A percentile compares a stretch with the other conserved stretches of the same genome.
Evolutionary conservation across 53 echinoderm and acorn worm species (phyloP).

Genomic region (Actinopyga echinites): DNA sequence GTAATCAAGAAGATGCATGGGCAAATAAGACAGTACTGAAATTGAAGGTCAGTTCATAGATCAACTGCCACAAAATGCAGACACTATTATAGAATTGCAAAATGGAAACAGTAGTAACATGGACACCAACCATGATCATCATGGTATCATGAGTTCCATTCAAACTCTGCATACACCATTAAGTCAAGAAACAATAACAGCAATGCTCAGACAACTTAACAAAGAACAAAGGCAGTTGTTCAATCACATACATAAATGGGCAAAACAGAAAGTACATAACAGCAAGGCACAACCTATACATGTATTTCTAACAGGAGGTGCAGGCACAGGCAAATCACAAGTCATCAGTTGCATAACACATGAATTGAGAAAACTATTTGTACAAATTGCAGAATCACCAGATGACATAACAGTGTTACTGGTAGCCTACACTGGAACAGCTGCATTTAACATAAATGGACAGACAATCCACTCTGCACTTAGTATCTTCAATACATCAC

Average conservation of each 20-base stretch:
- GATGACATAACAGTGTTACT: constrained; percentile 33
- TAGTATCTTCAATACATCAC: constrained; percentile 7
- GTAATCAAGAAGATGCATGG: too few species aligned
- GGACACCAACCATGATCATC: too few species aligned
- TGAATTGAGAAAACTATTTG: not conserved
- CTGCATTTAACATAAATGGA: constrained; percentile 50
- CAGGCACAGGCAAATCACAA: constrained; percentile 55
- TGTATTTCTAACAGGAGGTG: constrained; percentile 41
- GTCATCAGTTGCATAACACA: constrained; percentile 57
- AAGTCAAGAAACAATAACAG: not conserved
- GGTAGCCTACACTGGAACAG: constrained; percentile 52
- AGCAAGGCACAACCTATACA: not conserved
- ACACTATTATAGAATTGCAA: too few species aligned
- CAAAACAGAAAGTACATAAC: not conserved
- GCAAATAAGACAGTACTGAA: too few species aligned
- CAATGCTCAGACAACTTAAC: constrained; percentile 3
- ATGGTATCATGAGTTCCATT: too few species aligned
- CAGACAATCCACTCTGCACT: constrained; percentile 46
- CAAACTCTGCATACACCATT: not conserved
- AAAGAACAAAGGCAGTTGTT: not conserved
- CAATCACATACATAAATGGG: not conserved
- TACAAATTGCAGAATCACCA: constrained; percentile 11
- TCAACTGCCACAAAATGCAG: too few species aligned
- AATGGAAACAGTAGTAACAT: too few species aligned
- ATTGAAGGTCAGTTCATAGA: too few species aligned